Evolutionary conservation across 2,797 vertebrate genomes (phyloP).

Genomic region (Chaunax sp.): DNA sequence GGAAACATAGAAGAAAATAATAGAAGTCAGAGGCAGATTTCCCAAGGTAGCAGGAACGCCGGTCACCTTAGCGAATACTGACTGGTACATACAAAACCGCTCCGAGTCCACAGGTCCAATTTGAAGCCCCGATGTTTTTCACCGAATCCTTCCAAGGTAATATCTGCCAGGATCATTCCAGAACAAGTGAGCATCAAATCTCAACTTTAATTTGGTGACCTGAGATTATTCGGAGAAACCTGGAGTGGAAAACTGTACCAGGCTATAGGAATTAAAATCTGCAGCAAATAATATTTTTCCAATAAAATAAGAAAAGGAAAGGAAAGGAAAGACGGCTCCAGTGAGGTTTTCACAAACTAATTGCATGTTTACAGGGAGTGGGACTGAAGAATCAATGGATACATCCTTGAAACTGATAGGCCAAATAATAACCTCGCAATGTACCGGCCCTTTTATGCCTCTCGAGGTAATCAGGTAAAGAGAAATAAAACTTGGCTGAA

Average conservation of each 20-base stretch:
- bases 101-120: constrained; percentile 48
- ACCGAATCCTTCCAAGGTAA: constrained; percentile 33
- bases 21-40: constrained; percentile 62
- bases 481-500: constrained; percentile 60
- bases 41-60: constrained; percentile 47
- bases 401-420: constrained; percentile 57
- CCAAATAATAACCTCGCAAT: constrained; percentile 54
- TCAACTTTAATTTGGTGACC: constrained; percentile 50
- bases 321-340: constrained; percentile 12
- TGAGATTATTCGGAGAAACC: constrained; percentile 60
- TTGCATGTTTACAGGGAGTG: constrained; percentile 66
- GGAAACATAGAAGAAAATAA: constrained; percentile 52
- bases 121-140: constrained; percentile 51
- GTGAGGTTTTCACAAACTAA: constrained; percentile 49
- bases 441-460: constrained; percentile 63
- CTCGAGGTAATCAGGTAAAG: constrained; percentile 66
- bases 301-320: constrained; percentile 29
- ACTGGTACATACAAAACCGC: constrained; percentile 29
- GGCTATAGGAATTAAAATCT: too few relatives aligned
- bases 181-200: constrained; percentile 34
- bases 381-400: constrained; percentile 59
- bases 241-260: too few relatives aligned
- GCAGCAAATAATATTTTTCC: constrained; percentile 27
- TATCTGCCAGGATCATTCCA: constrained; percentile 37
- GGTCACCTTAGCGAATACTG: constrained; percentile 43